phyloP scores from a whole-genome alignment of 2,113 vertebrate genomes.

The Alexandromys fortis region DNA sequence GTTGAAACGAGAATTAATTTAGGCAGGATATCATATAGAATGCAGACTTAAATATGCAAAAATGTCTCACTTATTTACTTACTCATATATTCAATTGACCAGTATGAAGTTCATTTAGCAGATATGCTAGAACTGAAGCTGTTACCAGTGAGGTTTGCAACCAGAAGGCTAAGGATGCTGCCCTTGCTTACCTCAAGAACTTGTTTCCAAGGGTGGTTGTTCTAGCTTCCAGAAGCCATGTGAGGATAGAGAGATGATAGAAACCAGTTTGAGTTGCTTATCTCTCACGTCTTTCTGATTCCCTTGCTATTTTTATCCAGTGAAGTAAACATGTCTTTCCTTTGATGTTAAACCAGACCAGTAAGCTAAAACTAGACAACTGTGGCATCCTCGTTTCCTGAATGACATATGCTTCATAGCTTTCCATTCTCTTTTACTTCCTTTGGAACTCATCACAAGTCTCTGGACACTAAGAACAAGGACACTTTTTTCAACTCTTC shows the following conservation, averaged over 20 bases:
- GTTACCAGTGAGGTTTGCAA: not conserved
- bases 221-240: not conserved
- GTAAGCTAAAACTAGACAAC: conserved; percentile 46
- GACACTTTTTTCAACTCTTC: not conserved
- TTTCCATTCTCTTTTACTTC: conserved; percentile 53
- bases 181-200: not conserved
- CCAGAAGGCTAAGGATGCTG: not conserved
- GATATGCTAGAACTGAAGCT: not conserved
- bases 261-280: not conserved
- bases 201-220: not conserved
- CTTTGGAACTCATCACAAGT: not conserved
- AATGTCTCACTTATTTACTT: not conserved
- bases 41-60: not conserved
- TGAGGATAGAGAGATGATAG: not conserved
- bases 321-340: not conserved
- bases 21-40: not conserved
- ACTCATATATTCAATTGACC: not conserved
- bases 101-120: conserved; percentile 3
- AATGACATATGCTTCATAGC: not conserved
- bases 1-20: not conserved
- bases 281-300: not conserved
- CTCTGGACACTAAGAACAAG: not conserved
- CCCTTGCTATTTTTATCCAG: conserved; percentile 4
- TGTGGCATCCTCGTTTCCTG: conserved; percentile 16
- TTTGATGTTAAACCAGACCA: not conserved